Evolutionary conservation across 2,888 invertebrate species (phyloP).

Genomic region (Penaeus monodon): DNA sequence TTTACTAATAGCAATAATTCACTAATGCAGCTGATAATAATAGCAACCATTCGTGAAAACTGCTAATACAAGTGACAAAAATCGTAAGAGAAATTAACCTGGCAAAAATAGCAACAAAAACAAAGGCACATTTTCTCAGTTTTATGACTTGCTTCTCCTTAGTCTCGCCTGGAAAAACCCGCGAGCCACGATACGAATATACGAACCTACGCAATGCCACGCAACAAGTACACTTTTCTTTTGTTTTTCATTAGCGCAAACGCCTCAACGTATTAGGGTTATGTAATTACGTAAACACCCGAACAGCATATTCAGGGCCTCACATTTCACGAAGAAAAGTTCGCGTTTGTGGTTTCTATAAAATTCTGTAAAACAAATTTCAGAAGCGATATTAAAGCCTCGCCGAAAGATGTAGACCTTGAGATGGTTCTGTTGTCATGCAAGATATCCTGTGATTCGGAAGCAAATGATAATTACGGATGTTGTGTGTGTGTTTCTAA

Average conservation of each 20-base stretch:
- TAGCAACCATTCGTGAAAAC: too few species aligned
- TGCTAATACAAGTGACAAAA: too few species aligned
- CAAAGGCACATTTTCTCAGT: neutral
- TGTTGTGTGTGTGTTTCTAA: neutral
- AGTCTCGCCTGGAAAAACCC: neutral
- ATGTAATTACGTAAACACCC: neutral
- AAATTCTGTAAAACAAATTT: too few species aligned
- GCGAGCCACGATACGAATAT: neutral
- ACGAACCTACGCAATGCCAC: too few species aligned
- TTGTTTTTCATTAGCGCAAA: neutral
- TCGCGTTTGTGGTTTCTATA: neutral
- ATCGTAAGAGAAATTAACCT: too few species aligned
- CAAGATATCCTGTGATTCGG: neutral
- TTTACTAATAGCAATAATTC: too few species aligned
- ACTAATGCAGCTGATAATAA: too few species aligned
- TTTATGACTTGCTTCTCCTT: neutral
- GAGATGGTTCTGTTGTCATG: neutral
- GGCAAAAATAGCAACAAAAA: neutral
- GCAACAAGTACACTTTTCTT: neutral
- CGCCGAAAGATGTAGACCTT: neutral
- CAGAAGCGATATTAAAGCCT: neutral
- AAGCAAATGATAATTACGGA: neutral
- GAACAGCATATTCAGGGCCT: neutral
- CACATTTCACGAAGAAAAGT: neutral
- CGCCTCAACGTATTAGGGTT: neutral